A percentile compares a stretch with the other conserved stretches of the same genome.
phyloP scores from a whole-genome alignment of 2,797 vertebrate species.

The Pseudomugil gertrudae region DNA sequence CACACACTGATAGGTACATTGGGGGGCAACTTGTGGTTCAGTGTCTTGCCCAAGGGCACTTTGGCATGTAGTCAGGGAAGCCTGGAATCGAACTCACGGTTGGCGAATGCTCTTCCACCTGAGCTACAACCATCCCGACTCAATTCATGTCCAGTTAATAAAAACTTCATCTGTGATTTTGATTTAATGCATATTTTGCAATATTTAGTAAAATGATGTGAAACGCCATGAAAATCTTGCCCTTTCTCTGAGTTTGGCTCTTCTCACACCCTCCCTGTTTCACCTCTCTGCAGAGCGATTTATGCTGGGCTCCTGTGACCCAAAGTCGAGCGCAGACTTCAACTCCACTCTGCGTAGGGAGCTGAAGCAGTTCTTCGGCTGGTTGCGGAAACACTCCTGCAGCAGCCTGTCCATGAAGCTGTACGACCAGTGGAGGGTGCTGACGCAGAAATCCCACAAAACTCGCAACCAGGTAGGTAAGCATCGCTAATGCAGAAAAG shows the following conservation, averaged over 20 bases:
- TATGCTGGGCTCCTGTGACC: conserved; percentile 83
- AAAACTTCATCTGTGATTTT: too few species aligned
- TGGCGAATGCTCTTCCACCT: too few species aligned
- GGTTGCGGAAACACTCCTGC: conserved; percentile 97
- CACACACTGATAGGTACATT: too few species aligned
- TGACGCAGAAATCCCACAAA: conserved; percentile 99
- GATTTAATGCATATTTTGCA: neutral
- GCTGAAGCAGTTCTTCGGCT: conserved; percentile 98
- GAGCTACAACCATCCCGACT: too few species aligned
- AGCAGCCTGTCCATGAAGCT: conserved; percentile 97
- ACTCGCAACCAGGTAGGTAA: conserved; percentile 96
- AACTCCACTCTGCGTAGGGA: conserved; percentile 94
- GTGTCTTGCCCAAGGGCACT: too few species aligned
- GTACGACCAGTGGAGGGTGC: conserved; percentile 98
- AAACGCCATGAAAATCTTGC: neutral
- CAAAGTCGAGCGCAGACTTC: conserved; percentile 87
- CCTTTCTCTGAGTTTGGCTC: neutral
- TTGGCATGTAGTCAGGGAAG: too few species aligned
- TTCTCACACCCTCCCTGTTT: neutral
- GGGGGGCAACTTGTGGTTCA: too few species aligned
- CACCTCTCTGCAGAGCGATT: conserved; percentile 78
- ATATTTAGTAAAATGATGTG: neutral
- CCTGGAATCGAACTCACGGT: too few species aligned
- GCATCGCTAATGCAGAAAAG: conserved; percentile 64
- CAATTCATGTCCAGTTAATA: too few species aligned